Conservation (phyloP, 2,888 invertebrate species). For the Yponomeuta plumbellus region DNA sequence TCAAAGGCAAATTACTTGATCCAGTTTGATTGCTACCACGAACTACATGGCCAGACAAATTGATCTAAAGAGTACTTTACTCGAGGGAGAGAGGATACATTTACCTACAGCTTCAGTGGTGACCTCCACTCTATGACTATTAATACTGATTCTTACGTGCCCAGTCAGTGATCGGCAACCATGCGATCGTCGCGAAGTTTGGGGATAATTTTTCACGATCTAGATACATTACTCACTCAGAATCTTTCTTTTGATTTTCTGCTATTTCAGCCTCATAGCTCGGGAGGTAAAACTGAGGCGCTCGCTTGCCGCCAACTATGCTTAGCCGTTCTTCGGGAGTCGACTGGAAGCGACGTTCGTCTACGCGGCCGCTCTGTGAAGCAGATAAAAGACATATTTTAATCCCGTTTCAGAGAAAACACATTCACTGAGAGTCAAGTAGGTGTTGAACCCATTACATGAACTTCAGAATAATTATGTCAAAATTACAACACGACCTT, state of each 20-base stretch:
- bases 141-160: too few relatives aligned
- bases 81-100: not conserved
- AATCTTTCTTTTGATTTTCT: slow-evolving; percentile 97
- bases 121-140: too few relatives aligned
- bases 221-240: slow-evolving; percentile 83
- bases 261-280: slow-evolving; percentile 97
- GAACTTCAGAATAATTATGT: not conserved
- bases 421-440: not conserved
- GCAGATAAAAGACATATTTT: not conserved
- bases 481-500: not conserved
- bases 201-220: too few relatives aligned
- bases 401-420: too few relatives aligned
- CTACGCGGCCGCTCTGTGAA: slow-evolving; percentile 88
- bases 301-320: slow-evolving; percentile 97
- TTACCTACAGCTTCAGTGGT: too few relatives aligned
- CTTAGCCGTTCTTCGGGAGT: slow-evolving; percentile 94
- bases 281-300: slow-evolving; percentile 98
- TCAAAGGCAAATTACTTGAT: not conserved
- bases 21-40: not conserved
- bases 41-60: not conserved
- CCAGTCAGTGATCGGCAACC: too few relatives aligned
- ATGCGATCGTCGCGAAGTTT: too few relatives aligned
- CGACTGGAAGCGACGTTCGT: slow-evolving; percentile 91
- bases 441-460: not conserved
- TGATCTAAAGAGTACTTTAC: not conserved